Conservation (phyloP, 1,140 invertebrate genomes). For the Prorops nasuta region DNA sequence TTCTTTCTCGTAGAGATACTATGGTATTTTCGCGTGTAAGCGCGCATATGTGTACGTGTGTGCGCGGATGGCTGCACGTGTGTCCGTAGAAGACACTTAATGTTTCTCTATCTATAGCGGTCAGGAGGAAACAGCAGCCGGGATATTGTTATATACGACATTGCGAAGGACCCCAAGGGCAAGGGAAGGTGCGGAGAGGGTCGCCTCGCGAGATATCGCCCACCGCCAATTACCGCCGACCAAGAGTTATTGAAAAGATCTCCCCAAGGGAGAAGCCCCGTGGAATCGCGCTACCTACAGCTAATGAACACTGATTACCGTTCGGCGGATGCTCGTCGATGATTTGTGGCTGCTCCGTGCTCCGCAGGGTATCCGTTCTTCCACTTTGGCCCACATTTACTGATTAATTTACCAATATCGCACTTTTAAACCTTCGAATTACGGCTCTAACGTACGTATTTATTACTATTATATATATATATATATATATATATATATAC, state of each 20-base stretch:
- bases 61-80: constrained; percentile 25
- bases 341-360: constrained; percentile 40
- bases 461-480: no score
- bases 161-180: constrained; percentile 31
- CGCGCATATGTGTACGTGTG: no score
- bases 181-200: constrained; percentile 34
- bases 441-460: no score
- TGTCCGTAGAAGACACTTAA: constrained; percentile 45
- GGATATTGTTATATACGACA: constrained; percentile 57
- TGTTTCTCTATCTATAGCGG: constrained; percentile 54
- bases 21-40: no score
- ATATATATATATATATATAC: no score
- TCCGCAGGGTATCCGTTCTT: no score
- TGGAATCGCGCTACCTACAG: constrained; percentile 38
- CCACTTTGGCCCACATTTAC: no score
- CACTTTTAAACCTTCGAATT: no score
- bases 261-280: constrained; percentile 39
- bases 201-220: constrained; percentile 44
- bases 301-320: constrained; percentile 56
- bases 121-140: constrained; percentile 38
- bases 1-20: no score
- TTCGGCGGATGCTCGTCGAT: constrained; percentile 40
- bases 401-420: no score
- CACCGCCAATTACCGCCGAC: constrained; percentile 51
- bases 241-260: constrained; percentile 56